Evolutionary conservation across 92 coral and sea anemone species (phyloP).

Genomic region (Epizoanthus illoricatus): DNA sequence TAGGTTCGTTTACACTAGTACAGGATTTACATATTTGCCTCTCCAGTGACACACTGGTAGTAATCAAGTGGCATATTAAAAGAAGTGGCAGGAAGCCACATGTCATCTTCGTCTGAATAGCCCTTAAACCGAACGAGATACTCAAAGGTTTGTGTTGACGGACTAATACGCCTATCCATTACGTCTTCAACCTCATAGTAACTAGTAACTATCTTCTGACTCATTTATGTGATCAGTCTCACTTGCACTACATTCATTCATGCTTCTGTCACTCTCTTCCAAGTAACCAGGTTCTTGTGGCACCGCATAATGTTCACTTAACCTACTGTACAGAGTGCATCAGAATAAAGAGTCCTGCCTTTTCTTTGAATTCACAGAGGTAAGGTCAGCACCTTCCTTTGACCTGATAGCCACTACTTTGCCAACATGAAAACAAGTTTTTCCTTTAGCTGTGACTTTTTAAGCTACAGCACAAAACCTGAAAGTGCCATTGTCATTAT

Average conservation of each 20-base stretch:
- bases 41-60: slow-evolving; percentile 5
- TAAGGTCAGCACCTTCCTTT: slow-evolving; percentile 21
- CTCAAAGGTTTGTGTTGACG: slow-evolving; percentile 32
- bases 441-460: slow-evolving; percentile 16
- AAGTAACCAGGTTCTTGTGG: slow-evolving; percentile 7
- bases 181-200: slow-evolving; percentile 38
- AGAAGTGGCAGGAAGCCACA: slow-evolving; percentile 46
- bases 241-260: not conserved
- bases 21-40: too few relatives aligned
- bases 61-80: slow-evolving; percentile 32
- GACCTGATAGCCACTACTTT: slow-evolving; percentile 41
- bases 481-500: slow-evolving; percentile 21
- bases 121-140: slow-evolving; percentile 40
- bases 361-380: slow-evolving; percentile 19
- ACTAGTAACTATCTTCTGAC: slow-evolving; percentile 5
- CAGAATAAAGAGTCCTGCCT: not conserved
- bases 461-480: slow-evolving; percentile 34
- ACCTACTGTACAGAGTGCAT: slow-evolving; percentile 14
- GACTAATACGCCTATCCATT: slow-evolving; percentile 24
- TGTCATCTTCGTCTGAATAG: slow-evolving; percentile 32
- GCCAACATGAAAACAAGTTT: slow-evolving; percentile 18
- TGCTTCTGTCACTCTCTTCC: slow-evolving; percentile 17
- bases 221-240: not conserved
- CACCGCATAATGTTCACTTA: not conserved
- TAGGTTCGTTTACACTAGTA: too few relatives aligned